Conservation (phyloP, 2,888 invertebrate species). For the Pyrrhosoma nymphula region DNA sequence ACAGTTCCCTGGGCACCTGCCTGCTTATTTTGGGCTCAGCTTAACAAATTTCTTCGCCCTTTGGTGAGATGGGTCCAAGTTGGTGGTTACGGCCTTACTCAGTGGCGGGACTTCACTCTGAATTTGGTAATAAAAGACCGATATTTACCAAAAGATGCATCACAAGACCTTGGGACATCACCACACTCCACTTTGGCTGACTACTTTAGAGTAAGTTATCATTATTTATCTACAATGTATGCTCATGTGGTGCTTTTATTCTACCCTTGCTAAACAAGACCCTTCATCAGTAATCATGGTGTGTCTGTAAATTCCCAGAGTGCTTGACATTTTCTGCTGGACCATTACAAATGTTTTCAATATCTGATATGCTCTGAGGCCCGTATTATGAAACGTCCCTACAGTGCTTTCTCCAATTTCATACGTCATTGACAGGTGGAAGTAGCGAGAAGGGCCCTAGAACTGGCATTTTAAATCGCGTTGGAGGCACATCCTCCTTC, state of each 20-base stretch:
- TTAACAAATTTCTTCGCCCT: slow-evolving; percentile 83
- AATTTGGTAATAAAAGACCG: slow-evolving; percentile 83
- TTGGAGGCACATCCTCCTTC: too few species aligned
- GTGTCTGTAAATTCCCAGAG: too few species aligned
- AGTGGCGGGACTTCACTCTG: slow-evolving; percentile 84
- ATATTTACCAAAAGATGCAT: slow-evolving; percentile 77
- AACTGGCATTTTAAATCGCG: too few species aligned
- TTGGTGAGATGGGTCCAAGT: slow-evolving; percentile 83
- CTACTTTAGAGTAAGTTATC: slow-evolving; percentile 81
- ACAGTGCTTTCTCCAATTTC: too few species aligned
- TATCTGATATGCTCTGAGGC: too few species aligned
- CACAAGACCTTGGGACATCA: slow-evolving; percentile 78
- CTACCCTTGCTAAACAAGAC: too few species aligned
- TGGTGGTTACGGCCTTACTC: slow-evolving; percentile 82
- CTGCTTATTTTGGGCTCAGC: slow-evolving; percentile 84
- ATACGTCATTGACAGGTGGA: too few species aligned
- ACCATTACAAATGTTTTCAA: too few species aligned
- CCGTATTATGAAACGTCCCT: too few species aligned
- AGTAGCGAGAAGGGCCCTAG: too few species aligned
- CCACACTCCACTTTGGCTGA: slow-evolving; percentile 80
- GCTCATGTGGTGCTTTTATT: not conserved
- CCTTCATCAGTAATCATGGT: too few species aligned
- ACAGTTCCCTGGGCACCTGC: slow-evolving; percentile 86
- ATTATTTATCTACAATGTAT: not conserved
- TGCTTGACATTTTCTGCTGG: too few species aligned